phyloP scores from a whole-genome alignment of 1,140 invertebrate genomes.

The Dinoponera quadriceps region DNA sequence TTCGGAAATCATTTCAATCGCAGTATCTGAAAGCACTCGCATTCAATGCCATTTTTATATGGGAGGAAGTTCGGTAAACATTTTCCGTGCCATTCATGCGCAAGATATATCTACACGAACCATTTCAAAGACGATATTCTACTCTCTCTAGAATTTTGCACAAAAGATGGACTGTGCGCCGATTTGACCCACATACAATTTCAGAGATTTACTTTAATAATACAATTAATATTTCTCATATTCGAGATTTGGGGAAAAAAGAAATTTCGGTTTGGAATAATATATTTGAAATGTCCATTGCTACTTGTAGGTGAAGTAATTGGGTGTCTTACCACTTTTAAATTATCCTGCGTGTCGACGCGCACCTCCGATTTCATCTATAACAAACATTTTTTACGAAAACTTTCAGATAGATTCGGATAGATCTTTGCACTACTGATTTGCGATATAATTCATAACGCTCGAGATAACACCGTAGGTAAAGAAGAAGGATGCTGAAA shows the following conservation, averaged over 20 bases:
- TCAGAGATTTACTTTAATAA: too few species aligned
- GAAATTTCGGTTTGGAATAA: too few species aligned
- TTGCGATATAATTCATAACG: slow-evolving; percentile 15
- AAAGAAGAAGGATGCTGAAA: background rate
- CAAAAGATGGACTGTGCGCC: background rate
- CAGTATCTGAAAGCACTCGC: background rate
- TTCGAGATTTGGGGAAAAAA: background rate
- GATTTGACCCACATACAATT: too few species aligned
- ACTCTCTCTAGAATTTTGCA: background rate
- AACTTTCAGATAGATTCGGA: slow-evolving; percentile 45
- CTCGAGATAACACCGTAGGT: too few species aligned
- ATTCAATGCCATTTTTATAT: background rate
- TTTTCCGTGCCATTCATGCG: background rate
- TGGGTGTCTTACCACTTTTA: slow-evolving; percentile 59
- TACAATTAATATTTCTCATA: too few species aligned
- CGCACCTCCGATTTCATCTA: slow-evolving; percentile 62
- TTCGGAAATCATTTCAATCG: background rate
- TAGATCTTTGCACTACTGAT: slow-evolving; percentile 8
- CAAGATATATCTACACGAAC: background rate
- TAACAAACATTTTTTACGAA: slow-evolving; percentile 66
- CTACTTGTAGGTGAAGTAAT: slow-evolving; percentile 58
- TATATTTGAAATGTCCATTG: too few species aligned
- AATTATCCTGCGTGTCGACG: slow-evolving; percentile 63
- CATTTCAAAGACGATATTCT: background rate
- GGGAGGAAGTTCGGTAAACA: background rate